Base-by-base conservation (phyloP, 2,797 vertebrate species). In the Cheracebus regulus region DNA sequence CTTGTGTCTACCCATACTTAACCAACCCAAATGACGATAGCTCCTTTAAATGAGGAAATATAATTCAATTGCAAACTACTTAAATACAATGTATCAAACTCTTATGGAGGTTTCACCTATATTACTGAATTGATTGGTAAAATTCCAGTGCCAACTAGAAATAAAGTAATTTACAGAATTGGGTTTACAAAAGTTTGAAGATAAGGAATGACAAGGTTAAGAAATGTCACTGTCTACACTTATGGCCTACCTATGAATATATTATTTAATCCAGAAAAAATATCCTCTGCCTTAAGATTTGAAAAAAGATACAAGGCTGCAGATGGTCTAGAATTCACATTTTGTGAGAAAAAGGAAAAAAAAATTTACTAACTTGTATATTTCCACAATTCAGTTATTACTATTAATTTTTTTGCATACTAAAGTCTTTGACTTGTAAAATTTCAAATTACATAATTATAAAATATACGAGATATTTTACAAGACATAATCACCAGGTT, bases 161-260 rank as follows among this genome's bases (percentile, higher is more conserved):
- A 58, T 58, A 12, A 58, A 58, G 24, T 12, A 28, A 58, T 58
- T 58, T 58, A 58, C 57, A 58, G 57, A 58, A 58, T 12, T 58
- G 26, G 57, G 26, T 28, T 58, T 58, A 58, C 57, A 58, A 58
- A 58, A 12, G 26, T 26, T 58, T 58, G 57, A 72, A 85, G 44
- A n/a, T 28, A 61, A 85, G 4, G 86, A 90, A 55, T 58, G 1
- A 33, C 22, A 76, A 28, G 4, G 15, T n/a, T 46, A 14, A 92
- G 1, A 0, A 82, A 33, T 78, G 14, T 4, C 2, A 58, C 3
- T 73, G 4, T 28, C 4, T 44, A n/a, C 2, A 48, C 0, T 11
- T 73, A 52, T 19, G 15, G 8, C 20, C 3, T 39, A 83, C 11
- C 4, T 26, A n/a, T 36, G 75, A 44, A 61, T 52, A 88, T 14